Evolutionary conservation across 1,140 invertebrate genomes (phyloP), one percentile per base, ranked within the genome.

Genomic region (Vanessa tameamea): DNA sequence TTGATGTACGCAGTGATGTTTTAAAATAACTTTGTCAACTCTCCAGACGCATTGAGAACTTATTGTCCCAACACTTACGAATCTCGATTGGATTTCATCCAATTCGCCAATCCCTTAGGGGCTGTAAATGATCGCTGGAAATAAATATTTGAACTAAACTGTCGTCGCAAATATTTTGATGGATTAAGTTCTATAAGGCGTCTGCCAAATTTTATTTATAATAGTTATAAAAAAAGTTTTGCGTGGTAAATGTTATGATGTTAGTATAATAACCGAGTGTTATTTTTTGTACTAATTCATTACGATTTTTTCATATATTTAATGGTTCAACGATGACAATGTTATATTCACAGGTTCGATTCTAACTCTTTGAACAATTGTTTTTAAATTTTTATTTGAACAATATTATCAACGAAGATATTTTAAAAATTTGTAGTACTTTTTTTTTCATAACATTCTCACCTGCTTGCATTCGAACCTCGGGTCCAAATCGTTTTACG

Each of bases 381-480:
- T 37, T 37, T 5, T 7, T 37, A 37, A 37, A 37, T 5, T 5
- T 5, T 37, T 5, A 1, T 5, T 37, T 37, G 31, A 37, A 37
- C 7, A 5, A 7, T 5, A 37, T 37, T 5, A 4, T 37, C 7
- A 37, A 5, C 31, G 7, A 5, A 1, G 7, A 43, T 9, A 43
- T 43, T 43, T 43, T 43, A 5, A 43, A 43, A 9, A 43, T 6
- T 43, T 43, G 37, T 43, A 43, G 26, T 31, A 31, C 26, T 31
- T 31, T 31, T 31, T 31, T 4, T 51, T 51, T 51, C 13, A 51
- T 9, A 6, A 43, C 7, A 69, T 31, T 20, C 57, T 57, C 86
- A 93, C 92, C 92, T 92, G 92, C 88, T 89, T 93, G 91, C 83
- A 92, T 90, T 50, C 85, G 88, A 51, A 88, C 82, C 77, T 91